Conservation (phyloP, 37 sponge, comb jelly and placozoan genomes). For the Mnemiopsis leidyi region DNA sequence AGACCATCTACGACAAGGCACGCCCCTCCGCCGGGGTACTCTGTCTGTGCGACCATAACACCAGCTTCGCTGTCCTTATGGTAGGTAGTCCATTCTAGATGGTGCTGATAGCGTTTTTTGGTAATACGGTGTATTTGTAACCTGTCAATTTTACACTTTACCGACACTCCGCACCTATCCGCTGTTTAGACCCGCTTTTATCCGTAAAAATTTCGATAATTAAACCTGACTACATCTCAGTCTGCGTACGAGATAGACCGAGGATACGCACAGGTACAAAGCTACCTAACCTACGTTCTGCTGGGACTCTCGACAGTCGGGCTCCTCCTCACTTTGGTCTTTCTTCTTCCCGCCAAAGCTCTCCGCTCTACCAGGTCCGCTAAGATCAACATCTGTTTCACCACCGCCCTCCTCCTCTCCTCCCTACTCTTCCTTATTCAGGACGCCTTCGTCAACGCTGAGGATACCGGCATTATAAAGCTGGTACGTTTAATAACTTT, state of each 20-base stretch:
- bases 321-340: background rate
- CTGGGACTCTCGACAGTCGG: constrained; percentile 44
- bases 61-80: constrained; percentile 62
- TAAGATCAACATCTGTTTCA: constrained; percentile 64
- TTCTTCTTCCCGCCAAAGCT: constrained; percentile 12
- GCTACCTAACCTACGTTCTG: constrained; percentile 17
- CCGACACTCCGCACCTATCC: too few species aligned
- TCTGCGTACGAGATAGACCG: constrained; percentile 62
- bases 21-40: background rate
- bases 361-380: constrained; percentile 51
- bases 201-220: too few species aligned
- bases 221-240: too few species aligned
- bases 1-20: constrained; percentile 10
- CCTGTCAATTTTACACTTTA: too few species aligned
- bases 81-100: too few species aligned
- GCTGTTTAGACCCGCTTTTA: too few species aligned
- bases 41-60: constrained; percentile 46
- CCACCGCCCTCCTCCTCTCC: background rate
- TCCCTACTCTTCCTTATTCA: constrained; percentile 43
- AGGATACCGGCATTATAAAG: constrained; percentile 29
- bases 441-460: constrained; percentile 14
- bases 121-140: too few species aligned
- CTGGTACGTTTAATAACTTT: constrained; percentile 25
- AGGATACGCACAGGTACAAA: constrained; percentile 27
- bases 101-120: too few species aligned